Base-by-base conservation (phyloP, 2,888 invertebrate species). In the Standfussiana lucernea region DNA sequence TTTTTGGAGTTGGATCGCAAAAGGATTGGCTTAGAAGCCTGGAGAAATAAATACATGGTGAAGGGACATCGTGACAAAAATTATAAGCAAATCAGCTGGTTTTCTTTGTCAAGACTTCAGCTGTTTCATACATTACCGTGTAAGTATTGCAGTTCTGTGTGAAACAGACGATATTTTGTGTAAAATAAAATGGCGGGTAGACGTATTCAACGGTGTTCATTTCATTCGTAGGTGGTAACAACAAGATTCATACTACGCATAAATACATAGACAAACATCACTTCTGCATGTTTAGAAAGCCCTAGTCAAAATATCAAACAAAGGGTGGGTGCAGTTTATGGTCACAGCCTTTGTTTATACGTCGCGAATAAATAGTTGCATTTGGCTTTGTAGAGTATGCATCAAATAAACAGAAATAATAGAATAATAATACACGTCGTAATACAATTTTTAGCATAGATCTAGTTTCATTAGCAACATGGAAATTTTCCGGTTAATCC, bases 301-400 rank as follows among this genome's bases (percentile, higher is more conserved):
- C 32, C 40, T 68, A 47, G 53, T 78, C 56, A 68, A 83, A 83
- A 77, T 62, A 68, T 47, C 67, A 79, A 79, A 79, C 83, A 79
- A 67, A 77, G 47, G 32, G 67, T 40, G 67, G 18, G 5, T 56
- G 62, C 67, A 56, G 64, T 83, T 77, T 68, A 28, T 53, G n/a
- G 21, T 42, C 82, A 18, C 78, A 40, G 8, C 11, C 40, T 67
- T 77, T 83, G 64, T 83, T 79, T 68, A 64, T 64, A 64, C 45
- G 56, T 64, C 11, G 53, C 64, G 37, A 68, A 64, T 67, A 68
- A 78, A 74, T 47, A 77, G 28, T 32, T 77, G 47, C 28, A 65
- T 42, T 47, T 42, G 56, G 28, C 32, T 72, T 35, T 11, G 56
- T 35, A 40, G 28, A 74, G 15, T 56, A 56, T 21, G 28, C 28